Base-by-base conservation (phyloP, 2,797 vertebrate genomes). In the Sebastes nivosus region DNA sequence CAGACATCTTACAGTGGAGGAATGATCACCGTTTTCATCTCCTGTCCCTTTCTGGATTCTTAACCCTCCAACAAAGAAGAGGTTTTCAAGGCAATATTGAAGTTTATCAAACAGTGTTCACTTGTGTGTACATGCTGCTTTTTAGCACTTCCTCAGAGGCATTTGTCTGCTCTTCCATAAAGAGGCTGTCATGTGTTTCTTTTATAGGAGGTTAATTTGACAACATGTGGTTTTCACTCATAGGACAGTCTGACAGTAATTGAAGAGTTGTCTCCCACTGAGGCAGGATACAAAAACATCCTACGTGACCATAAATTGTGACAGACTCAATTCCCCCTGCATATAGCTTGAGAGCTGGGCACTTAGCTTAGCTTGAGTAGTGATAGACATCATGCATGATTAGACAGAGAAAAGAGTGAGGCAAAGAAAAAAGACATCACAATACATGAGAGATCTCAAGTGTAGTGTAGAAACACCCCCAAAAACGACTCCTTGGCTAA, bases 21-120 rank as follows among this genome's bases (percentile, higher is more conserved):
- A 68, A 66, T 34, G 75, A 85, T 84, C 32, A 77, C 74, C 1
- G 14, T 84, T 86, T 84, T 85, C 69, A 86, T 89, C 75, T 67
- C 9, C 58, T 70, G 36, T 73, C 13, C 64, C 66, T 71, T 27
- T 79, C 38, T 67, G 67, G 77, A 29, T 59, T 76, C 54, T 67
- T 60, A 79, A 74, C 55, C 57, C 55, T 75, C 22, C 38, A 69
- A 69, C 61, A 82, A 76, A 72, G 25, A 73, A 73, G 64, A 57
- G 38, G 29, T 57, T 67, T 75, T 76, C 58, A 72, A 67, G 36
- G 42, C 29, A 34, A 32, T 66, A 82, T 67, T 83, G 13, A 34
- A 50, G 7, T 57, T 72, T 75, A 69, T 83, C 30, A 65, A 67
- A 55, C 46, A 4, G 1, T 79, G 75, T 72, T 29, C 36, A 67